Evolutionary conservation across 2,888 invertebrate genomes (phyloP).

Genomic region (Drosophila kanekoi): DNA sequence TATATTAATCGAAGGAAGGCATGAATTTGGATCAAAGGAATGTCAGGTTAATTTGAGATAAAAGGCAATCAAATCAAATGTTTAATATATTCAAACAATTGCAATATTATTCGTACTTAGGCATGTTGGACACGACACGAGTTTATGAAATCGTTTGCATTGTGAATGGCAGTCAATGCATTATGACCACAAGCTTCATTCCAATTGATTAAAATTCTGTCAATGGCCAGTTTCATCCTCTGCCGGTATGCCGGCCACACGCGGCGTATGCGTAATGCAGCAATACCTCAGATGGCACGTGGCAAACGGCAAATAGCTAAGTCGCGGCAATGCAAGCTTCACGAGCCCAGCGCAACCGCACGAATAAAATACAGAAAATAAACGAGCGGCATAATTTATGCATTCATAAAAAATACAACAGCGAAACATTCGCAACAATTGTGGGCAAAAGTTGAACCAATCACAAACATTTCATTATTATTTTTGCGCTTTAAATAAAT

Average conservation of each 20-base stretch:
- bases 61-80: too few species aligned
- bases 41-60: too few species aligned
- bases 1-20: too few species aligned
- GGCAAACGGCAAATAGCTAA: slow-evolving; percentile 39
- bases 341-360: slow-evolving; percentile 20
- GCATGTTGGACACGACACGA: too few species aligned
- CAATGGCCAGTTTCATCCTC: not conserved
- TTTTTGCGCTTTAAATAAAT: slow-evolving; percentile 45
- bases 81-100: too few species aligned
- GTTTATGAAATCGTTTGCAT: too few species aligned
- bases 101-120: too few species aligned
- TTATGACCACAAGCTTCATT: too few species aligned
- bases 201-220: too few species aligned
- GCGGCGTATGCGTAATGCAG: slow-evolving; percentile 66
- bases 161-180: too few species aligned
- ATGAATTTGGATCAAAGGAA: too few species aligned
- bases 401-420: slow-evolving; percentile 19
- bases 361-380: slow-evolving; percentile 13
- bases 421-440: slow-evolving; percentile 32
- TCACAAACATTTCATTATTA: slow-evolving; percentile 25
- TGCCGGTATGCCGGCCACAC: slow-evolving; percentile 41
- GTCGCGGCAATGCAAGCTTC: slow-evolving; percentile 34
- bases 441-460: slow-evolving; percentile 15
- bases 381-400: slow-evolving; percentile 27
- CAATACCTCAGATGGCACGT: slow-evolving; percentile 39